Conservation (phyloP, 1,140 invertebrate species). For the Holotrichia oblita region DNA sequence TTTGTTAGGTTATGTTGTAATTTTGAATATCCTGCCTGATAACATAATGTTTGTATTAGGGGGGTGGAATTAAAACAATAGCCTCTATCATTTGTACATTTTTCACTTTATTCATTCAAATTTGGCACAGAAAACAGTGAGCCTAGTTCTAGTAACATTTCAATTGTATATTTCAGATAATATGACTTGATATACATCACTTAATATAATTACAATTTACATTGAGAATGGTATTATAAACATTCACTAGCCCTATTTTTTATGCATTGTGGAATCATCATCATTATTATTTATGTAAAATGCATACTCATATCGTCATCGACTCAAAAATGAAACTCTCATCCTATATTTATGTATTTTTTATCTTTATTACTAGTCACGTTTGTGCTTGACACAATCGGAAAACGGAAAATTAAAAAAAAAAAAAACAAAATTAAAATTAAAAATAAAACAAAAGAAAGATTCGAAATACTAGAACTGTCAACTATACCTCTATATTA, state of each 20-base stretch:
- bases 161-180: slow-evolving; percentile 52
- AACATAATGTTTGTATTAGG: no score
- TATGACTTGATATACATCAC: slow-evolving; percentile 51
- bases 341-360: slow-evolving; percentile 39
- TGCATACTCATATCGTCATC: slow-evolving; percentile 32
- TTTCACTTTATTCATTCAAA: slow-evolving; percentile 57
- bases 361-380: slow-evolving; percentile 40
- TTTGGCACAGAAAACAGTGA: slow-evolving; percentile 62
- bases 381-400: slow-evolving; percentile 46
- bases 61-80: no score
- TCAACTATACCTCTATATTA: slow-evolving; percentile 49
- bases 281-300: slow-evolving; percentile 55
- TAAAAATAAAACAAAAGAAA: no score
- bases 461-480: slow-evolving; percentile 47
- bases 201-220: slow-evolving; percentile 54
- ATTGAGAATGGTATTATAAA: slow-evolving; percentile 54
- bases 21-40: no score
- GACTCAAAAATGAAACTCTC: no score
- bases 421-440: no score
- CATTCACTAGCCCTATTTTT: slow-evolving; percentile 58
- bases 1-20: no score
- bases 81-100: slow-evolving; percentile 51
- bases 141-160: slow-evolving; percentile 55
- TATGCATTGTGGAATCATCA: slow-evolving; percentile 56
- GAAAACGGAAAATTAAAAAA: no score